These are phyloP conservation scores for Trachymyrmex cornetzi DNA, from an alignment of 1,140 invertebrate genomes.

Conservation along the genomic window DNA sequence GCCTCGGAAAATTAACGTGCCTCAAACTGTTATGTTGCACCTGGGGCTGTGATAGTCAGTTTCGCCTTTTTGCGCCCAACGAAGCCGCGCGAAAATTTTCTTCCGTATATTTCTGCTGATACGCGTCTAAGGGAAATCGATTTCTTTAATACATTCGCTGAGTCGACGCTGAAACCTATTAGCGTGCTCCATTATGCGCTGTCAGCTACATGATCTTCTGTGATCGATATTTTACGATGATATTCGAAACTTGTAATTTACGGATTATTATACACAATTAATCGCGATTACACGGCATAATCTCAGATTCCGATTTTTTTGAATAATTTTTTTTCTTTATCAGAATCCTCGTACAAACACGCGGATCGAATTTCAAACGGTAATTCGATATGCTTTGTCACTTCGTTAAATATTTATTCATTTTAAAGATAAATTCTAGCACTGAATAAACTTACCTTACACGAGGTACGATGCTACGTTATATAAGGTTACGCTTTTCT, in stretches of 20 bases:
- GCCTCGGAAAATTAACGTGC: slow-evolving; percentile 52
- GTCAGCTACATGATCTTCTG: slow-evolving; percentile 55
- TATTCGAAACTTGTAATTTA: slow-evolving; percentile 39
- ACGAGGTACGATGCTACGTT: neutral
- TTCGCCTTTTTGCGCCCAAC: slow-evolving; percentile 53
- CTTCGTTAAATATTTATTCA: neutral
- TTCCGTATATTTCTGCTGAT: slow-evolving; percentile 14
- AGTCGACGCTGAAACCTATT: slow-evolving; percentile 55
- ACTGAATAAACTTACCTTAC: neutral
- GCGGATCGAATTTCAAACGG: neutral
- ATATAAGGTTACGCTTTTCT: neutral
- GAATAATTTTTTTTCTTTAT: neutral
- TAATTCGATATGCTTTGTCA: neutral
- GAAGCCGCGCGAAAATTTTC: slow-evolving; percentile 45
- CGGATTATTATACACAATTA: neutral
- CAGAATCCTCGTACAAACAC: neutral
- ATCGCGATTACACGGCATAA: neutral
- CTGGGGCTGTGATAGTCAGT: slow-evolving; percentile 8
- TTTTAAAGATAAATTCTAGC: neutral
- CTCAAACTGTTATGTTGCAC: slow-evolving; percentile 34
- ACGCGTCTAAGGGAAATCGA: slow-evolving; percentile 42
- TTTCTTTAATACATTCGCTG: slow-evolving; percentile 58
- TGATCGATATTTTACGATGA: slow-evolving; percentile 52
- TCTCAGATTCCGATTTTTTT: neutral
- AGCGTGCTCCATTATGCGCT: slow-evolving; percentile 55